Evolutionary conservation across 35 echinoderm and acorn worm species (phyloP).

Genomic region (Nesometra sesokonis): DNA sequence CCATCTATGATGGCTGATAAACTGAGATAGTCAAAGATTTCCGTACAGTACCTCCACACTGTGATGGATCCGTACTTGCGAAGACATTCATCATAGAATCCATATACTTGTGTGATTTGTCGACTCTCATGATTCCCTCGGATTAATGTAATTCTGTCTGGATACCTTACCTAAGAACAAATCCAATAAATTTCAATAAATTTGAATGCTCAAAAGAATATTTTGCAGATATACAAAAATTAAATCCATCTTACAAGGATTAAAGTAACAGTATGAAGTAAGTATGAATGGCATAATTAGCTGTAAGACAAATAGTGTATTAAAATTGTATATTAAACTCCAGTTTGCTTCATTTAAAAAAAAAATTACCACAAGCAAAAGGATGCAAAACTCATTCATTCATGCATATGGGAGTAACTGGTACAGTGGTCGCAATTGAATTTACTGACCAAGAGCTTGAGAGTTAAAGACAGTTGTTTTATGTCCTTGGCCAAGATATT

Average conservation of each 20-base stretch:
- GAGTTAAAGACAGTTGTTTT: no score
- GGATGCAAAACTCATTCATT: no score
- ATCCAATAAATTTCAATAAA: neutral
- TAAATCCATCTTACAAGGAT: neutral
- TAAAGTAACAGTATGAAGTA: neutral
- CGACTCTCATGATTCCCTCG: constrained; percentile 97
- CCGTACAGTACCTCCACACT: constrained; percentile 98
- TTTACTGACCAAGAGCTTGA: no score
- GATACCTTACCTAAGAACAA: constrained; percentile 75
- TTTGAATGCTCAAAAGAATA: neutral
- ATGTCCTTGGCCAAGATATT: no score
- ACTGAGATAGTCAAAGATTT: constrained; percentile 99
- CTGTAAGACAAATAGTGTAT: no score
- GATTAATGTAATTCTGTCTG: constrained; percentile 97
- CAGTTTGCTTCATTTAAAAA: no score
- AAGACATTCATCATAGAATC: constrained; percentile 98
- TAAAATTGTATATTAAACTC: no score
- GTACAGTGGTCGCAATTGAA: no score
- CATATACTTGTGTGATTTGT: constrained; percentile 97
- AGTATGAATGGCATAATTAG: neutral
- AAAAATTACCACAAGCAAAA: no score
- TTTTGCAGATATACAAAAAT: neutral
- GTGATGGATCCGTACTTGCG: constrained; percentile 97
- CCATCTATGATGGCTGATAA: constrained; percentile 98
- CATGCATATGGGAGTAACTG: no score